Percentiles rank a stretch among this genome's conserved stretches.
phyloP scores from a whole-genome alignment of 2,113 vertebrate species.

The Podarcis raffonei region DNA sequence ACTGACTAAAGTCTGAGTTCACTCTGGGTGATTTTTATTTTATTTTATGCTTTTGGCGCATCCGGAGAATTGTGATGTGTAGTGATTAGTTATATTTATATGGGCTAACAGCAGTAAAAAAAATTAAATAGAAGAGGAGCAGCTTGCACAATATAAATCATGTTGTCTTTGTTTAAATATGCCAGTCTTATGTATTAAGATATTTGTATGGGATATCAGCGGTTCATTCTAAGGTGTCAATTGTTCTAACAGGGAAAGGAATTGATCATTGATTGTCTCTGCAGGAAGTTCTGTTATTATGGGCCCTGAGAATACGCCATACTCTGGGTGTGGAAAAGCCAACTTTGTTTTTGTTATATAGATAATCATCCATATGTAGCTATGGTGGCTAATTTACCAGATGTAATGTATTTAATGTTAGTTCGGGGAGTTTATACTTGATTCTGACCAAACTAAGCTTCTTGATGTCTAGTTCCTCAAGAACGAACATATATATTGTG shows the following conservation, averaged over 20 bases:
- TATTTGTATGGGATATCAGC: not conserved
- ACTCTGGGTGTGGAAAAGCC: not conserved
- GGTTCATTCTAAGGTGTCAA: not conserved
- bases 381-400: too few relatives aligned
- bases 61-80: not conserved
- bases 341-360: not conserved
- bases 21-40: not conserved
- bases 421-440: too few relatives aligned
- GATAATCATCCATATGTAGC: not conserved
- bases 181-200: not conserved
- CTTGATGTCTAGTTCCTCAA: too few relatives aligned
- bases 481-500: too few relatives aligned
- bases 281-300: not conserved
- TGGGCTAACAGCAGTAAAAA: not conserved
- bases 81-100: not conserved
- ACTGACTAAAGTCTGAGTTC: not conserved
- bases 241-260: slow-evolving; percentile 6
- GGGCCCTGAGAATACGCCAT: not conserved
- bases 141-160: not conserved
- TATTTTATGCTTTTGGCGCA: not conserved
- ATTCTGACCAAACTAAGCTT: too few relatives aligned
- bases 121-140: not conserved
- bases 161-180: not conserved
- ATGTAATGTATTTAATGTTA: too few relatives aligned
- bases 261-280: not conserved